These are phyloP conservation scores for Diogma glabrata DNA, from an alignment of 2,888 invertebrate species.

Conservation along the genomic window DNA sequence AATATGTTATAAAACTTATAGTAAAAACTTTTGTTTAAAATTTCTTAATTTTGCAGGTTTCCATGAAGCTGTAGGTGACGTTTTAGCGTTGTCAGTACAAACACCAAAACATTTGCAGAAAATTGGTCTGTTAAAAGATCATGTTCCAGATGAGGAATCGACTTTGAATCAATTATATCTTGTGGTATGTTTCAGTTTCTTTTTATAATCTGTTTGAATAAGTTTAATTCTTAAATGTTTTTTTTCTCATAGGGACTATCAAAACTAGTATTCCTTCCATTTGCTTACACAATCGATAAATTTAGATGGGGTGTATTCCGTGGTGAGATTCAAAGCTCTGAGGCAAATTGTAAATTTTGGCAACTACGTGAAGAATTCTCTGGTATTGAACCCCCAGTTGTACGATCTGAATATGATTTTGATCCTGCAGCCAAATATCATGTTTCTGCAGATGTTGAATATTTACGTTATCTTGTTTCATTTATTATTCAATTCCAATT, in stretches of 20 bases:
- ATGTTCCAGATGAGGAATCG: conserved; percentile 47
- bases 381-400: conserved; percentile 53
- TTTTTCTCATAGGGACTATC: conserved; percentile 40
- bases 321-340: conserved; percentile 43
- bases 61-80: conserved; percentile 59
- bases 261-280: conserved; percentile 59
- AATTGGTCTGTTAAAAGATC: conserved; percentile 48
- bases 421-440: conserved; percentile 69
- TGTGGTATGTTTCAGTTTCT: no score
- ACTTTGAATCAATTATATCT: conserved; percentile 56
- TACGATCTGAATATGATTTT: conserved; percentile 54
- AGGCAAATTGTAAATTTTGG: conserved; percentile 59
- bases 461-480: conserved; percentile 64
- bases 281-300: conserved; percentile 55
- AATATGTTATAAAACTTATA: no score
- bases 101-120: conserved; percentile 56
- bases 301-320: conserved; percentile 60
- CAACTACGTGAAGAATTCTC: conserved; percentile 48
- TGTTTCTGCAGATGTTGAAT: conserved; percentile 56
- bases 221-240: no score
- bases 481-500: conserved; percentile 72
- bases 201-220: no score
- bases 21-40: no score
- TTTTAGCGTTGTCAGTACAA: conserved; percentile 52
- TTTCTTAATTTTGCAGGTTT: no score